Evolutionary conservation across 2,113 vertebrate species (phyloP).

Genomic region (Marcusenius ussheri): DNA sequence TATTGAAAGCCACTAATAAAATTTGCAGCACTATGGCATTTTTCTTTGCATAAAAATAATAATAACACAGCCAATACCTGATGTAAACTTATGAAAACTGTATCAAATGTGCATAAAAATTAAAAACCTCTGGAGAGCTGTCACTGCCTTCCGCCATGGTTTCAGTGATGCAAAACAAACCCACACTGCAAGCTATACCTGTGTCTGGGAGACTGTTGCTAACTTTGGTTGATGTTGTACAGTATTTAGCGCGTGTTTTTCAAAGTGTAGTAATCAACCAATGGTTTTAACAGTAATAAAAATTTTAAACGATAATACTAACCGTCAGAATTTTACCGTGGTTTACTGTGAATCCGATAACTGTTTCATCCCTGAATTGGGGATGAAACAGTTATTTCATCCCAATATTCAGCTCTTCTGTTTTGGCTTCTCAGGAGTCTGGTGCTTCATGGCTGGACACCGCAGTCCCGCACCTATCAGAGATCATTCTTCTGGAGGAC

Average conservation of each 20-base stretch:
- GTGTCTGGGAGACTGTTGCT: background rate
- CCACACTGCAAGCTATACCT: background rate
- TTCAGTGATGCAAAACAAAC: background rate
- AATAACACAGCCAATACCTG: background rate
- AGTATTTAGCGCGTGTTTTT: background rate
- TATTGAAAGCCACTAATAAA: background rate
- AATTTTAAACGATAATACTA: background rate
- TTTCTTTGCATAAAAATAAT: background rate
- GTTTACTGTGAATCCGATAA: background rate
- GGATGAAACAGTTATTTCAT: background rate
- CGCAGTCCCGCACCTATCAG: conserved; percentile 71
- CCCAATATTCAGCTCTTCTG: background rate
- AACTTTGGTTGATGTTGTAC: background rate
- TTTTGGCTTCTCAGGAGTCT: conserved; percentile 62
- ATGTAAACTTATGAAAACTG: background rate
- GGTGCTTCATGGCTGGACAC: conserved; percentile 71
- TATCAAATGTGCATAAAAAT: background rate
- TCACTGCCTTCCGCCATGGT: background rate
- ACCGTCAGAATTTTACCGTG: background rate
- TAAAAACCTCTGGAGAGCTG: background rate
- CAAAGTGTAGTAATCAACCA: background rate
- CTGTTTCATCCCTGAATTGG: background rate
- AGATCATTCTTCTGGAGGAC: conserved; percentile 82
- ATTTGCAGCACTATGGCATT: background rate
- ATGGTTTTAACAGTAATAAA: background rate